Evolutionary conservation across 2,797 vertebrate genomes (phyloP).

Genomic region (Fringilla coelebs): DNA sequence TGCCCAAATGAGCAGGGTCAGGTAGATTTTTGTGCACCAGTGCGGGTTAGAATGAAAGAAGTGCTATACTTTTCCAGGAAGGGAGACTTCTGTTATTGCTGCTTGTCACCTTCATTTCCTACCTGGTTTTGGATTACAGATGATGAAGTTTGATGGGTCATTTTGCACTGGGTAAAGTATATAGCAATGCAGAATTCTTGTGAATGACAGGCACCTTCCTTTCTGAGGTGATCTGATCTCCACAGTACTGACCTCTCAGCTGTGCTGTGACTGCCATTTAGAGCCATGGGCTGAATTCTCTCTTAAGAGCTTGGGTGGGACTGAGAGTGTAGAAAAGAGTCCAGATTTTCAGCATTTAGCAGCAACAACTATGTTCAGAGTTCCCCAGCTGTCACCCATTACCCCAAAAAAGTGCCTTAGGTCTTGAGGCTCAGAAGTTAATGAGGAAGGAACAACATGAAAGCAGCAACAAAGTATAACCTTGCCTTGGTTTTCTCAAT

Average conservation of each 20-base stretch:
- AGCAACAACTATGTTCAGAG: not conserved
- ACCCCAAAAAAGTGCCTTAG: not conserved
- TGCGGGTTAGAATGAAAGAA: not conserved
- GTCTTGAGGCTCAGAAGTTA: not conserved
- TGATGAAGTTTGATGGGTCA: not conserved
- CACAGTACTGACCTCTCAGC: not conserved
- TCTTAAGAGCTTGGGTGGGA: not conserved
- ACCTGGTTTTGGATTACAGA: not conserved
- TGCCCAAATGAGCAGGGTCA: not conserved
- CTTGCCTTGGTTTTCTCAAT: not conserved
- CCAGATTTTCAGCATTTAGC: not conserved
- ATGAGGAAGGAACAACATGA: not conserved
- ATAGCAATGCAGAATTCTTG: not conserved
- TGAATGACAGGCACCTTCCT: not conserved
- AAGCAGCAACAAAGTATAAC: not conserved
- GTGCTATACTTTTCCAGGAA: not conserved
- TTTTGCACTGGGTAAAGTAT: not conserved
- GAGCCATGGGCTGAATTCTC: not conserved
- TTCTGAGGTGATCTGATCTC: not conserved
- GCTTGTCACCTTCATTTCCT: not conserved
- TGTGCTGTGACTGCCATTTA: not conserved
- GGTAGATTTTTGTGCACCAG: fast-evolving
- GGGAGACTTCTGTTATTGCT: not conserved
- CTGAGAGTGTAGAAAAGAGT: not conserved
- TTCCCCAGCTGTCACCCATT: not conserved